Base-by-base conservation (phyloP, 1,140 invertebrate species). In the Tetramorium parvispinum region DNA sequence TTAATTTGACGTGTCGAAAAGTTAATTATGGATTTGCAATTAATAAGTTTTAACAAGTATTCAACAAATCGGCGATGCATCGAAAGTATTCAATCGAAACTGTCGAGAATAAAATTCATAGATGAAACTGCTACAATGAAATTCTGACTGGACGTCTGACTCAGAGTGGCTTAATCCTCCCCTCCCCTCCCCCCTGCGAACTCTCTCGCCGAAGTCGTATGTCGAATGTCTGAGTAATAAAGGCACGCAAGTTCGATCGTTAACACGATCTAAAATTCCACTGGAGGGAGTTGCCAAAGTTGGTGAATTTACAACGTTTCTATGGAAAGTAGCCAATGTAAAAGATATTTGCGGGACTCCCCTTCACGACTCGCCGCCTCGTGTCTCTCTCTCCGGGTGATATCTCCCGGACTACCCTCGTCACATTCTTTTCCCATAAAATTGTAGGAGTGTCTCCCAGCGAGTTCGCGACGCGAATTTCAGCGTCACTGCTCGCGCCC, bases 291-390 rank as follows among this genome's bases (percentile, higher is more conserved):
- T 78, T 65, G 73, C 82, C 73, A 78, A 85, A 85, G 71, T 85
- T 78, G 24, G 71, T 75, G 73, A 78, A 85, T 85, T 85, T 85
- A 85, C 82, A 77, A 65, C 73, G 75, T 85, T 85, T 65, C 71
- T 85, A 85, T 85, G 82, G 71, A 85, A 85, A 85, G 73, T 78
- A 65, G 71, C 73, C 82, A 76, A 85, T 85, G 82, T 85, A 85
- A 85, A 85, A 85, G 75, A 78, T 78, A 85, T 85, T 85, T 85
- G 82, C 82, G 71, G 59, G 18, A 43, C 46, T 78, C 11, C 13
- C 59, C 59, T 32, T 37, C 40, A 0, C 68, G 51, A 32, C 8
- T 27, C 81, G 70, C 27, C 18, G 13, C 43, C 43, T 59, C 79
- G 55, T 59, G 37, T 59, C 66, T 83, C 71, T 59, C 66, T 83